These are phyloP conservation scores for Trachelus tabidus DNA, from an alignment of 2,888 invertebrate genomes.

Conservation along the genomic window DNA sequence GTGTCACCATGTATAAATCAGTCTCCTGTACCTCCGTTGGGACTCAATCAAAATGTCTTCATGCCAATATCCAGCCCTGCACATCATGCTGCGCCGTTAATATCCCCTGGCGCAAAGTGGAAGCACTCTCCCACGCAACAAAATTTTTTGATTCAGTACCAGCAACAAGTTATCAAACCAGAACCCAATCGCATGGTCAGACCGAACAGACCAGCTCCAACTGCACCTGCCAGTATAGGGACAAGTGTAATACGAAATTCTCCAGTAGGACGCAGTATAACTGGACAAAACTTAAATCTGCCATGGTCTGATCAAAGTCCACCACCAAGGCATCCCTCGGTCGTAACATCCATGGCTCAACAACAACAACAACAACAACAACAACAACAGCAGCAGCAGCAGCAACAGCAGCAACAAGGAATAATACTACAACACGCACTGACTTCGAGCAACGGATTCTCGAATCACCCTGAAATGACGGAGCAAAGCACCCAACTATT, in stretches of 20 bases:
- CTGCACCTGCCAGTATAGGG: constrained; percentile 62
- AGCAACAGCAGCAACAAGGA: constrained; percentile 57
- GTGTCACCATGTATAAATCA: constrained; percentile 75
- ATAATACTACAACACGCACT: constrained; percentile 67
- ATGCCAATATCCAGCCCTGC: constrained; percentile 87
- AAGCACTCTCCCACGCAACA: constrained; percentile 66
- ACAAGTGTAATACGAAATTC: constrained; percentile 89
- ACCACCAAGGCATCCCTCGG: constrained; percentile 58
- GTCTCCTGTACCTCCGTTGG: constrained; percentile 74
- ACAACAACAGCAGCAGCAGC: constrained; percentile 63
- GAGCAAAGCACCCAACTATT: constrained; percentile 24
- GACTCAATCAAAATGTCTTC: constrained; percentile 83
- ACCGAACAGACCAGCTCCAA: constrained; percentile 68
- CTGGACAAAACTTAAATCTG: constrained; percentile 46
- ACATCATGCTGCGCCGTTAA: constrained; percentile 64
- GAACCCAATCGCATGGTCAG: constrained; percentile 73
- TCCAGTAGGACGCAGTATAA: constrained; percentile 69
- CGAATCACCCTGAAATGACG: constrained; percentile 50
- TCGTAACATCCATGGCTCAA: constrained; percentile 59
- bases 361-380: constrained; percentile 56
- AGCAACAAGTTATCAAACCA: constrained; percentile 71
- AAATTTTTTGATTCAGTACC: constrained; percentile 65
- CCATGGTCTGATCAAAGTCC: constrained; percentile 60
- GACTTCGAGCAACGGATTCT: constrained; percentile 60
- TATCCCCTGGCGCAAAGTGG: constrained; percentile 61